phyloP scores from a whole-genome alignment of 2,888 invertebrate genomes.

The Acanthosoma haemorrhoidale region DNA sequence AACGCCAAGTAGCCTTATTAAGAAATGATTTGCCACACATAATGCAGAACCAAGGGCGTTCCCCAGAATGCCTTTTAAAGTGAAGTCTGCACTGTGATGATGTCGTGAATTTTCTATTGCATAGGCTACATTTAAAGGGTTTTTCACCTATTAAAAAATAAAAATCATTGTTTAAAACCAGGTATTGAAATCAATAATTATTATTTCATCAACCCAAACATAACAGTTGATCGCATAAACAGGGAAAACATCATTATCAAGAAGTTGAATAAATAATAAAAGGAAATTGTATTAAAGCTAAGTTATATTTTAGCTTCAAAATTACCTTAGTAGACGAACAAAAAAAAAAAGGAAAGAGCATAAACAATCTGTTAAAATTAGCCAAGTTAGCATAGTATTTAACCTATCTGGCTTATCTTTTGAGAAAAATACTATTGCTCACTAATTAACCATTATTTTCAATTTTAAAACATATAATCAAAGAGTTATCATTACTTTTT shows the following conservation, averaged over 20 bases:
- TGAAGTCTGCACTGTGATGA: constrained; percentile 65
- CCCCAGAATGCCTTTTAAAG: constrained; percentile 56
- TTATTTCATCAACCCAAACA: not conserved
- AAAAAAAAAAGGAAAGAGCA: too few species aligned
- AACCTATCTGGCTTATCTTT: too few species aligned
- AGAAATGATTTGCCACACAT: constrained; percentile 56
- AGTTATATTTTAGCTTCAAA: too few species aligned
- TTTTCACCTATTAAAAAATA: constrained; percentile 51
- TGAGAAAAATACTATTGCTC: too few species aligned
- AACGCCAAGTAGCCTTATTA: constrained; percentile 58
- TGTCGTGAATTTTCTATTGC: constrained; percentile 65
- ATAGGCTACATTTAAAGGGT: constrained; percentile 64
- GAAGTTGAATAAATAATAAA: not conserved
- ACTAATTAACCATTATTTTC: too few species aligned
- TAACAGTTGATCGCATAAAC: not conserved
- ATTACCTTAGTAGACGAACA: too few species aligned
- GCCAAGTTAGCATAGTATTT: too few species aligned
- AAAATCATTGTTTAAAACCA: not conserved
- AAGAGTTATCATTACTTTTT: too few species aligned
- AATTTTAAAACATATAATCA: too few species aligned
- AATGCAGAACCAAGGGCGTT: constrained; percentile 56
- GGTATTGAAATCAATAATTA: not conserved
- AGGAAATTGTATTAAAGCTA: too few species aligned
- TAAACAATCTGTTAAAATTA: too few species aligned
- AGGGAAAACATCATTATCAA: not conserved